Conservation (phyloP, 2,113 vertebrate genomes). For the Cacatua alba region DNA sequence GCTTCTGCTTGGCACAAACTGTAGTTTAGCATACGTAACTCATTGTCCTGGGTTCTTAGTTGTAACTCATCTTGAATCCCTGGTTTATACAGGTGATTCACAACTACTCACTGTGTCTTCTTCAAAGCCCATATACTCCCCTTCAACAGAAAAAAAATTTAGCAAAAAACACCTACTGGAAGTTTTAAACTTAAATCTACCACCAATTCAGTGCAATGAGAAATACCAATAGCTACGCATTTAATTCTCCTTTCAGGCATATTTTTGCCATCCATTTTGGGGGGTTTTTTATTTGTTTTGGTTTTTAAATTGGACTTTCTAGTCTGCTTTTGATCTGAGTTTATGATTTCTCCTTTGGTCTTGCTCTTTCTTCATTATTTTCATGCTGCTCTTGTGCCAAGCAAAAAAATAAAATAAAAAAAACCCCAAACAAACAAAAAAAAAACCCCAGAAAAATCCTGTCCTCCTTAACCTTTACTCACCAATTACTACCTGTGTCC, state of each 20-base stretch:
- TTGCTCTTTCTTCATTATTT: slow-evolving; percentile 3
- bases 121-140: background rate
- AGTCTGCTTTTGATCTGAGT: background rate
- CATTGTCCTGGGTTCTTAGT: background rate
- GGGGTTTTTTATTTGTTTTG: background rate
- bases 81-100: background rate
- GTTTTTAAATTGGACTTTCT: background rate
- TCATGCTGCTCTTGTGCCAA: background rate
- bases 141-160: background rate
- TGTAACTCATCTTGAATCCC: background rate
- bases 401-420: background rate
- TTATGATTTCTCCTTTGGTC: background rate
- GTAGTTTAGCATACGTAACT: background rate
- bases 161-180: background rate
- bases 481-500: background rate
- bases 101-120: background rate
- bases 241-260: background rate
- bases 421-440: background rate
- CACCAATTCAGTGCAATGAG: background rate
- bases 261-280: background rate
- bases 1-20: background rate
- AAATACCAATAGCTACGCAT: background rate
- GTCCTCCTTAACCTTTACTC: background rate
- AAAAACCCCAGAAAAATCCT: background rate
- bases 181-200: background rate